Evolutionary conservation across 64 coral and sea anemone species (phyloP).

Genomic region (Acropora tenuis): DNA sequence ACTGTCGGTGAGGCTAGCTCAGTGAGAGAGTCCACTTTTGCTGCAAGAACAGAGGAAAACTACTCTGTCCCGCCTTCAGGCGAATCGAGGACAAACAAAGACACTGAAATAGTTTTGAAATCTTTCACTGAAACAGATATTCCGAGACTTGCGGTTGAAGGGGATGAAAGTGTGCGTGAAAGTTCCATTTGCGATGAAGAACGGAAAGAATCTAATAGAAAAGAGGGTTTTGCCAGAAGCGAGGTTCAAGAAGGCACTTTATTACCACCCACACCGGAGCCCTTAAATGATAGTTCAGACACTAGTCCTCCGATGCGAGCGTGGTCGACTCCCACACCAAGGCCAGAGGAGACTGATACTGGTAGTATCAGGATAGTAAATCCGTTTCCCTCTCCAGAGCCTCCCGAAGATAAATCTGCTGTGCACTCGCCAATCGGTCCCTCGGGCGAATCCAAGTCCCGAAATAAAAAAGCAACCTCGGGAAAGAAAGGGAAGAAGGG

Average conservation of each 20-base stretch:
- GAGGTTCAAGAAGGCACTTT: not conserved
- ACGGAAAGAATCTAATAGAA: not conserved
- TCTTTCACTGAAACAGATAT: conserved; percentile 16
- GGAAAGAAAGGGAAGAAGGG: conserved; percentile 60
- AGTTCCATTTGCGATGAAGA: not conserved
- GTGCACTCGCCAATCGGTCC: conserved; percentile 58
- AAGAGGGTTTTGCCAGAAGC: not conserved
- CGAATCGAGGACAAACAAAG: not conserved
- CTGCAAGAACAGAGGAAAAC: not conserved
- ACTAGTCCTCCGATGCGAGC: conserved; percentile 21
- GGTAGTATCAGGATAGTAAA: conserved; percentile 40
- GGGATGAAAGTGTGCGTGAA: not conserved
- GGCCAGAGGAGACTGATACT: not conserved
- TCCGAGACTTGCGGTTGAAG: not conserved
- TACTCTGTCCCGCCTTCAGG: not conserved
- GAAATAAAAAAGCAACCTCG: conserved; percentile 12
- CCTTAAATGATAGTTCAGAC: not conserved
- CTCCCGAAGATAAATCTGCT: conserved; percentile 31
- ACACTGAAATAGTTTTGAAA: not conserved
- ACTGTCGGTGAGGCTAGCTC: conserved; percentile 25
- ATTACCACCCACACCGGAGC: not conserved
- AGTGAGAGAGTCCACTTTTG: not conserved
- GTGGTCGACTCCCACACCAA: conserved; percentile 7
- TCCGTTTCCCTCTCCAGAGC: conserved; percentile 62
- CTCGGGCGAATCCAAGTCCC: not conserved